Evolutionary conservation across 2,113 vertebrate genomes (phyloP).

Genomic region (Hemiscyllium ocellatum): DNA sequence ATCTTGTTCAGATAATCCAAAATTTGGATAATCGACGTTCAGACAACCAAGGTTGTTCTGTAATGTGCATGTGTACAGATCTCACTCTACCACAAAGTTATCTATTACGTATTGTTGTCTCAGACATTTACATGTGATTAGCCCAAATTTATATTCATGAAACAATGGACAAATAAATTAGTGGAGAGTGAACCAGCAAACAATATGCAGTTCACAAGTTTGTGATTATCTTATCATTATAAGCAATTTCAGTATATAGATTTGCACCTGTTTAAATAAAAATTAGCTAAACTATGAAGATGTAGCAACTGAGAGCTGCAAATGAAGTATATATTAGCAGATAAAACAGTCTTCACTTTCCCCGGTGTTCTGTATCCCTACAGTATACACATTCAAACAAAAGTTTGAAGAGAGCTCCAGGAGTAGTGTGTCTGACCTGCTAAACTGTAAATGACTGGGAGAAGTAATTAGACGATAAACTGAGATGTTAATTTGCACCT

Average conservation of each 20-base stretch:
- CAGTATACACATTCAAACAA: background rate
- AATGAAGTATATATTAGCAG: background rate
- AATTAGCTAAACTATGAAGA: background rate
- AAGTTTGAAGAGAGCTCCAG: background rate
- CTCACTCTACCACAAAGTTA: background rate
- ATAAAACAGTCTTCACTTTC: background rate
- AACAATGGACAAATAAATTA: background rate
- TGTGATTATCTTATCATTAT: background rate
- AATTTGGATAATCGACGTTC: no score
- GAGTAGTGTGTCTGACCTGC: background rate
- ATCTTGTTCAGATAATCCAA: no score
- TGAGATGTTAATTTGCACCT: background rate
- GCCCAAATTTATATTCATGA: background rate
- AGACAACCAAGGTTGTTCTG: no score
- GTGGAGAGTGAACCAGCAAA: background rate
- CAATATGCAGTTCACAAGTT: background rate
- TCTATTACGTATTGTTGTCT: background rate
- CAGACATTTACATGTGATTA: background rate
- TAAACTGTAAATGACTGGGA: background rate
- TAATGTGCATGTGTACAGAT: background rate
- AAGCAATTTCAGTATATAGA: background rate
- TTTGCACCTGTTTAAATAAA: background rate
- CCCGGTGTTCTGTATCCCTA: background rate
- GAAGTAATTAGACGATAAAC: background rate
- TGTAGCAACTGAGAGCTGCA: background rate